phyloP scores from a whole-genome alignment of 1,140 invertebrate species.

The Ridgeia piscesae region DNA sequence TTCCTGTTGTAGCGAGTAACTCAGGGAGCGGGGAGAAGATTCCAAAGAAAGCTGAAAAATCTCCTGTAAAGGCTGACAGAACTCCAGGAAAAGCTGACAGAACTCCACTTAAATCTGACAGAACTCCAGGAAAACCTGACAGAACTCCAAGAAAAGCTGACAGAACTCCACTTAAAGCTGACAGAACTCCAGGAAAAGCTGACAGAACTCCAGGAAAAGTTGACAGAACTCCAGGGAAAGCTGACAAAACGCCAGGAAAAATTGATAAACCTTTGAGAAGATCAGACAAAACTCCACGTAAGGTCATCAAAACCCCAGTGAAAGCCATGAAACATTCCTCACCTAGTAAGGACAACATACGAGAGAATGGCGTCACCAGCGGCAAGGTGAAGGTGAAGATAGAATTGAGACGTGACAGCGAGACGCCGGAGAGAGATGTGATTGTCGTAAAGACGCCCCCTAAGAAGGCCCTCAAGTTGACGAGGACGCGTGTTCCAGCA shows the following conservation, averaged over 20 bases:
- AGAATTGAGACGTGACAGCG: background rate
- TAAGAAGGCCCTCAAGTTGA: conserved; percentile 14
- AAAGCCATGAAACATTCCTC: background rate
- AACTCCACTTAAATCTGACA: background rate
- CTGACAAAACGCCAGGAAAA: background rate
- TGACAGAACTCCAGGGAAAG: background rate
- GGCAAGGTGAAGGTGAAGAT: background rate
- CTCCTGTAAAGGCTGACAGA: background rate
- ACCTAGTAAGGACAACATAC: background rate
- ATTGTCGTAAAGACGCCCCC: background rate
- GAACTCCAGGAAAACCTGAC: background rate
- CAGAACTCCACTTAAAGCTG: too few species aligned
- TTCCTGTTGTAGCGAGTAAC: background rate
- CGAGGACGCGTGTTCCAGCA: conserved; percentile 17
- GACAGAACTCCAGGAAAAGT: background rate
- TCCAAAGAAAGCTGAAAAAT: background rate
- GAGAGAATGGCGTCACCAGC: background rate
- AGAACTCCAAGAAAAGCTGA: background rate
- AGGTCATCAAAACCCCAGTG: background rate
- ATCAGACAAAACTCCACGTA: background rate
- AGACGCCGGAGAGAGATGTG: background rate
- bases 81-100: background rate
- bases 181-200: too few species aligned
- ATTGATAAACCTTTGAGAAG: background rate
- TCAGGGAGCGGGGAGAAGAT: background rate